Percentiles rank a stretch among this genome's conserved stretches.
Evolutionary conservation across 2,113 vertebrate genomes (phyloP).

Genomic region (Plectropomus leopardus): DNA sequence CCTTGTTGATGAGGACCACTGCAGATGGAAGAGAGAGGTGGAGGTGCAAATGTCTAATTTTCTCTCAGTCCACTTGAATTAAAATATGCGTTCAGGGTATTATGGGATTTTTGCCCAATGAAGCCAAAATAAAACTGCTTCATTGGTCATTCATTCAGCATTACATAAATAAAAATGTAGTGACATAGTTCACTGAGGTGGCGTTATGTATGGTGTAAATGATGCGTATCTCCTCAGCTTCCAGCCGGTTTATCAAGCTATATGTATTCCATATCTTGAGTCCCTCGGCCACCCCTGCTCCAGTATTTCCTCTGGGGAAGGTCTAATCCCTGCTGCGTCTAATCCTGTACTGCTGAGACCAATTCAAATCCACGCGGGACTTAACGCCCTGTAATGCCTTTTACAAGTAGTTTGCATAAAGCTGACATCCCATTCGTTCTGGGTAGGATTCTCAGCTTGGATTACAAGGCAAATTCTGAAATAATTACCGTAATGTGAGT

Average conservation of each 20-base stretch:
- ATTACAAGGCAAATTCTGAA: slow-evolving; percentile 89
- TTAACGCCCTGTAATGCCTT: slow-evolving; percentile 86
- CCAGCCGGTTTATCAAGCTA: slow-evolving; percentile 16
- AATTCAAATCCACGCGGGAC: slow-evolving; percentile 85
- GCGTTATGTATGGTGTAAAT: neutral
- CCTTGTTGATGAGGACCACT: too few species aligned
- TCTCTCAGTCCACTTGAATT: too few species aligned
- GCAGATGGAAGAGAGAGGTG: too few species aligned
- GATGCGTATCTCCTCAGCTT: neutral
- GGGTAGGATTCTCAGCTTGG: slow-evolving; percentile 80
- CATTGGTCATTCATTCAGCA: neutral
- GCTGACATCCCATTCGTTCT: slow-evolving; percentile 89
- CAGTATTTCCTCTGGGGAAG: slow-evolving; percentile 66
- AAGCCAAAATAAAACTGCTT: too few species aligned
- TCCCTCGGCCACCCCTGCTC: slow-evolving; percentile 45
- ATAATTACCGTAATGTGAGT: slow-evolving; percentile 84
- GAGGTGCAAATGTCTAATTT: too few species aligned
- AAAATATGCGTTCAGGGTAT: too few species aligned
- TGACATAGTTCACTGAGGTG: neutral
- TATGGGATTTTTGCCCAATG: too few species aligned
- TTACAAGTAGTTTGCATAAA: slow-evolving; percentile 86
- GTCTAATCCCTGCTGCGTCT: slow-evolving; percentile 89
- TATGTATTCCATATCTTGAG: slow-evolving; percentile 56
- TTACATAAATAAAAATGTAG: neutral
- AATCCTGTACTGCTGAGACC: slow-evolving; percentile 87